Conservation (phyloP, 2,888 invertebrate genomes). For the Odontocolon sp. region DNA sequence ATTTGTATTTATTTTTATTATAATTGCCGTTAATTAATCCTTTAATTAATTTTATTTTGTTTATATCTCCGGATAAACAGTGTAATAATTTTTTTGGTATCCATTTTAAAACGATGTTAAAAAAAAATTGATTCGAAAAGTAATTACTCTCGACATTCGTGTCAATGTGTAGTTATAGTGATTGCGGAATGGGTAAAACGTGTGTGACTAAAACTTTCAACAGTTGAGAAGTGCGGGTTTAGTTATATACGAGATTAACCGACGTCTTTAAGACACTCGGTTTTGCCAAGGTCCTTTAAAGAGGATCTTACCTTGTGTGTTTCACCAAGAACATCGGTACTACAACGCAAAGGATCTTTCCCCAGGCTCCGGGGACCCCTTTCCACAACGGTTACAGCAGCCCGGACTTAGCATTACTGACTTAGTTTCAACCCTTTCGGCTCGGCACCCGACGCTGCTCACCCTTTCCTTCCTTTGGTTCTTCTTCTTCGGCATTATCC, state of each 20-base stretch:
- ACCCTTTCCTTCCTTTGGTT: constrained; percentile 53
- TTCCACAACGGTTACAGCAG: constrained; percentile 56
- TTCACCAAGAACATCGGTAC: constrained; percentile 37
- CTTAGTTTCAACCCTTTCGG: constrained; percentile 75
- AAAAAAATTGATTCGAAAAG: too few relatives aligned
- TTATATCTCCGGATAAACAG: too few relatives aligned
- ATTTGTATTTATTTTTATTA: too few relatives aligned
- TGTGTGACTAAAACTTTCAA: too few relatives aligned
- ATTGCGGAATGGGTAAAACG: too few relatives aligned
- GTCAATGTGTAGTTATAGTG: too few relatives aligned
- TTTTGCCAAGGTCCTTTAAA: constrained; percentile 56
- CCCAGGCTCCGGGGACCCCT: constrained; percentile 32
- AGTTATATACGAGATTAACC: constrained; percentile 20
- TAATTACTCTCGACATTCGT: too few relatives aligned
- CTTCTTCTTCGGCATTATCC: constrained; percentile 2
- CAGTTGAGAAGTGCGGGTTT: neutral
- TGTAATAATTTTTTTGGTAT: too few relatives aligned
- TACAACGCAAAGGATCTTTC: constrained; percentile 29
- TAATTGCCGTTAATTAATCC: too few relatives aligned
- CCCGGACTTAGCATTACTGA: constrained; percentile 70
- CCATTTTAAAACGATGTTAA: too few relatives aligned
- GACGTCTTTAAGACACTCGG: constrained; percentile 41
- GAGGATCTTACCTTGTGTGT: constrained; percentile 46
- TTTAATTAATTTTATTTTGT: too few relatives aligned
- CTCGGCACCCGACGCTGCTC: constrained; percentile 25